Conservation (phyloP, 2,797 vertebrate genomes). For the Anguilla marmorata region DNA sequence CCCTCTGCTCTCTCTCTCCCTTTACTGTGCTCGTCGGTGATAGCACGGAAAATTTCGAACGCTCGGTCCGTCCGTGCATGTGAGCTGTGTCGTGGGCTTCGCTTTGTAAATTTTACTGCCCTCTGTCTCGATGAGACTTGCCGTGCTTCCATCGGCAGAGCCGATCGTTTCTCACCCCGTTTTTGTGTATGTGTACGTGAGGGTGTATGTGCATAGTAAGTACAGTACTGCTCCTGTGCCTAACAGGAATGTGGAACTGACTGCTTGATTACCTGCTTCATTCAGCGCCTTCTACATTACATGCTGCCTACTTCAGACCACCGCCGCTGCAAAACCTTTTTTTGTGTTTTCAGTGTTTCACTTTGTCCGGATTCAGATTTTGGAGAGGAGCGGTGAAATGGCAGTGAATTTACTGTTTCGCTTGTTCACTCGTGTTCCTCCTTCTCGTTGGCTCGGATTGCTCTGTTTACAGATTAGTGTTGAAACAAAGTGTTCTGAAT, state of each 20-base stretch:
- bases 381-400: background rate
- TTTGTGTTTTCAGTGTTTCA: background rate
- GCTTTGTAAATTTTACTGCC: background rate
- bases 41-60: background rate
- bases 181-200: background rate
- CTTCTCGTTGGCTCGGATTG: background rate
- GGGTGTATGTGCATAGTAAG: background rate
- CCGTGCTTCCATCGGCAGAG: background rate
- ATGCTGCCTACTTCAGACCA: background rate
- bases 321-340: background rate
- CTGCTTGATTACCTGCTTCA: background rate
- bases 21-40: constrained; percentile 10
- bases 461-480: background rate
- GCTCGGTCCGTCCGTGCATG: background rate
- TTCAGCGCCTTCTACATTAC: background rate
- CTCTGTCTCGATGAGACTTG: background rate
- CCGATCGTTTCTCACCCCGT: background rate
- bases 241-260: background rate
- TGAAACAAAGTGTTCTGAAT: background rate
- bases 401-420: background rate
- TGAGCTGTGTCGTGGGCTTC: constrained; percentile 9
- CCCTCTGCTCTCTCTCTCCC: constrained; percentile 28
- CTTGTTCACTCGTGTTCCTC: background rate
- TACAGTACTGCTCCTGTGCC: constrained; percentile 3
- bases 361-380: background rate